phyloP scores from a whole-genome alignment of 2,888 invertebrate genomes.

The Matsumyia berberina region DNA sequence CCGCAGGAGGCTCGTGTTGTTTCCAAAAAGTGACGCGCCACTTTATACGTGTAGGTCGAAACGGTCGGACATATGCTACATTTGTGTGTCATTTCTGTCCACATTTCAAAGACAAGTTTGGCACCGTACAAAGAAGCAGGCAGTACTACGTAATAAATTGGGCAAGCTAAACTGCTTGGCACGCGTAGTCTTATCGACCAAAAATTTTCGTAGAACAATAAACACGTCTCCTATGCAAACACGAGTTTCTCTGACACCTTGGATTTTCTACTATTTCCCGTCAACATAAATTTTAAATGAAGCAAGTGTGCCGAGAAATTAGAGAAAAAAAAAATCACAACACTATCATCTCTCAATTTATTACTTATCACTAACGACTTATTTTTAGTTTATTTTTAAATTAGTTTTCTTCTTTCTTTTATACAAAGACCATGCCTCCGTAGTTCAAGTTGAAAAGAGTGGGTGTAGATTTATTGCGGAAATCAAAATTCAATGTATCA shows the following conservation, averaged over 20 bases:
- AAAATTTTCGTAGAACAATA: not conserved
- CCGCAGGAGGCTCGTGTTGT: too few species aligned
- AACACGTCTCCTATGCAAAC: slow-evolving; percentile 12
- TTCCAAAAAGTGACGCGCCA: too few species aligned
- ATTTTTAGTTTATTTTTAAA: slow-evolving; percentile 9
- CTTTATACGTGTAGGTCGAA: too few species aligned
- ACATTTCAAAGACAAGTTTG: too few species aligned
- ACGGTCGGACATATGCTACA: too few species aligned
- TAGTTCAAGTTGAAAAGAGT: slow-evolving; percentile 46
- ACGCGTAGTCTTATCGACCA: not conserved
- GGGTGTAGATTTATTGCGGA: slow-evolving; percentile 22
- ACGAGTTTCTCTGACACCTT: slow-evolving; percentile 21
- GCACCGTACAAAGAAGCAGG: too few species aligned
- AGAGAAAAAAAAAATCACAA: slow-evolving; percentile 2
- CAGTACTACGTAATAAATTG: too few species aligned
- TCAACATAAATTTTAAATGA: slow-evolving; percentile 43
- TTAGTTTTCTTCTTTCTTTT: slow-evolving; percentile 22
- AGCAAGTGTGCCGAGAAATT: slow-evolving; percentile 31
- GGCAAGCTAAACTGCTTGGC: not conserved
- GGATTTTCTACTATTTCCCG: slow-evolving; percentile 27
- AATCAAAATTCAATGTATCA: slow-evolving; percentile 13
- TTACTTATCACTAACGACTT: slow-evolving; percentile 3
- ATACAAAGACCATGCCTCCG: slow-evolving; percentile 9
- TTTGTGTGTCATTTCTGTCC: too few species aligned
- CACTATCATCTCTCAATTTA: slow-evolving; percentile 26